A percentile compares a stretch with the other conserved stretches of the same genome.
Evolutionary conservation across 2,113 vertebrate genomes (phyloP).

Genomic region (Rallus limicola): DNA sequence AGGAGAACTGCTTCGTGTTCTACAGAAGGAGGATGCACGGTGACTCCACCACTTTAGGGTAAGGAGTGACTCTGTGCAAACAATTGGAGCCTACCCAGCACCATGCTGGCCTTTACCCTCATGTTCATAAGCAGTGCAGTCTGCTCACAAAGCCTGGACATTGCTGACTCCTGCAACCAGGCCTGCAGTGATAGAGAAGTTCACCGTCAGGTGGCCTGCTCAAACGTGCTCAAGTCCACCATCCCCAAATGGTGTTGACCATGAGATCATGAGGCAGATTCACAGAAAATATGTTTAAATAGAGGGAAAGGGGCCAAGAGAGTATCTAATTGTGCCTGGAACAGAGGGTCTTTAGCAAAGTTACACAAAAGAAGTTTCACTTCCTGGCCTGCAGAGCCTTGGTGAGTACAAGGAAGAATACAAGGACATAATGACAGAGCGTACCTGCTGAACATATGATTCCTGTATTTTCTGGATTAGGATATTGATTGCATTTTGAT

Average conservation of each 20-base stretch:
- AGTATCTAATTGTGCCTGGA: background rate
- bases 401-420: background rate
- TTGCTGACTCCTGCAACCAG: background rate
- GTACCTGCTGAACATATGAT: background rate
- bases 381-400: background rate
- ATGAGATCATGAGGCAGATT: background rate
- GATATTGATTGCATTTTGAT: conserved; percentile 26
- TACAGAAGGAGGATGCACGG: background rate
- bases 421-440: background rate
- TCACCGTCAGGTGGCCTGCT: background rate
- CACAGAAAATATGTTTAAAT: background rate
- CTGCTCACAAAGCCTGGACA: background rate
- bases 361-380: background rate
- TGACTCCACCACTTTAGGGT: background rate
- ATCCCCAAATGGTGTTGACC: background rate
- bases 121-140: background rate
- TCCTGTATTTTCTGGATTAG: background rate
- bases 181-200: background rate
- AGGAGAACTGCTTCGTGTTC: background rate
- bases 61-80: background rate
- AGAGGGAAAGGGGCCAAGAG: background rate
- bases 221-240: background rate
- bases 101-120: background rate
- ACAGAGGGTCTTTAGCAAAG: background rate
- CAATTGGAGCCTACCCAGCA: background rate